Percentiles rank a stretch among this genome's conserved stretches.
These are phyloP conservation scores for Machimus atricapillus DNA, from an alignment of 2,888 invertebrate species.

Conservation along the genomic window DNA sequence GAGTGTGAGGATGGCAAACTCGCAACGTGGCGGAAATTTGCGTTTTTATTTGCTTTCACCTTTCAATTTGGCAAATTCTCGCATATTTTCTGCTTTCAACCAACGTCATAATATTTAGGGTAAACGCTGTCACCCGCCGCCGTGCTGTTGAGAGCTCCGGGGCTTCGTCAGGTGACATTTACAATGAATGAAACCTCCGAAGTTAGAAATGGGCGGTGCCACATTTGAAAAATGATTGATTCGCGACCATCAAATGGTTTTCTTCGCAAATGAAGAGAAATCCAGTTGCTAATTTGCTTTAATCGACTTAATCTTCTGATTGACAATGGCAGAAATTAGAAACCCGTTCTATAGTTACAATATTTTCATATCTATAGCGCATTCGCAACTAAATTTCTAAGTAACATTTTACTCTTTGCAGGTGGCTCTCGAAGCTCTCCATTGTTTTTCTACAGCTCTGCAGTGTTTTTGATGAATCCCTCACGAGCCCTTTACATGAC, in stretches of 20 bases:
- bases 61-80: not conserved
- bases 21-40: not conserved
- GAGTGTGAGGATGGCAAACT: not conserved
- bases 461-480: too few species aligned
- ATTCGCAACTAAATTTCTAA: too few species aligned
- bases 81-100: not conserved
- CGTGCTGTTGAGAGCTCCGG: not conserved
- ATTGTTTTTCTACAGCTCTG: too few species aligned
- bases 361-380: too few species aligned
- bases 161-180: not conserved
- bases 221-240: not conserved
- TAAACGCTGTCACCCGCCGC: not conserved
- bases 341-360: too few species aligned
- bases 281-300: not conserved
- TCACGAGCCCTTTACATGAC: too few species aligned
- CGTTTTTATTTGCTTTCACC: slow-evolving; percentile 15
- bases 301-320: not conserved
- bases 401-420: too few species aligned
- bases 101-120: not conserved
- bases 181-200: not conserved
- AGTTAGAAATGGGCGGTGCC: not conserved
- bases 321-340: not conserved
- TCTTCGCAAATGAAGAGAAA: not conserved
- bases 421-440: too few species aligned
- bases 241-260: not conserved